Percentiles rank a stretch among this genome's conserved stretches.
Evolutionary conservation across 2,888 invertebrate species (phyloP).

Genomic region (Merodon equestris): DNA sequence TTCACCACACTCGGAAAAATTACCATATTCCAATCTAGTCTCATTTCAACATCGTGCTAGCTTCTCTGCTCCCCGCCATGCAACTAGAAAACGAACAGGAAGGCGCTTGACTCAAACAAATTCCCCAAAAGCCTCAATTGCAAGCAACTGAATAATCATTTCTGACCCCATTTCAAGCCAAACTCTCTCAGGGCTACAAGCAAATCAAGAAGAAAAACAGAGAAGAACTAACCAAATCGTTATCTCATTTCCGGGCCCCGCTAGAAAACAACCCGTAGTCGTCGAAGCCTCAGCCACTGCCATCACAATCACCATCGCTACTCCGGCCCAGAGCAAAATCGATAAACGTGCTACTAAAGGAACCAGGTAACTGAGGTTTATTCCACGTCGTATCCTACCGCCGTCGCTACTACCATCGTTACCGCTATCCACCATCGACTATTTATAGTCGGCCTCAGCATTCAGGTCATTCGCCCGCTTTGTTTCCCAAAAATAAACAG

Average conservation of each 20-base stretch:
- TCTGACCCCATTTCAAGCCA: slow-evolving; percentile 48
- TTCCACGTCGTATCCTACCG: slow-evolving; percentile 44
- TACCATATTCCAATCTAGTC: slow-evolving; percentile 24
- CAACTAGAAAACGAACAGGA: slow-evolving; percentile 50
- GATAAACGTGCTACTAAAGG: slow-evolving; percentile 50
- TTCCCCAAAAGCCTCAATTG: slow-evolving; percentile 34
- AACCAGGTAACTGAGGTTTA: slow-evolving; percentile 57
- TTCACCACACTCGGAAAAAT: too few species aligned
- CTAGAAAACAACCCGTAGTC: background rate
- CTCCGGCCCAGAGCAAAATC: slow-evolving; percentile 20
- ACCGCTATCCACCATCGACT: slow-evolving; percentile 10
- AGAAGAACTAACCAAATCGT: slow-evolving; percentile 18
- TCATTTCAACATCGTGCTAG: too few species aligned
- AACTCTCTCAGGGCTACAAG: slow-evolving; percentile 20
- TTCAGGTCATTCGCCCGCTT: slow-evolving; percentile 60
- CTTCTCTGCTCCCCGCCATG: slow-evolving; percentile 15
- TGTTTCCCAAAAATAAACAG: slow-evolving; percentile 35
- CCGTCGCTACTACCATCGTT: slow-evolving; percentile 3
- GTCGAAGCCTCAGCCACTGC: too few species aligned
- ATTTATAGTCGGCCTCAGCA: slow-evolving; percentile 52
- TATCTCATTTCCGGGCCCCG: slow-evolving; percentile 43
- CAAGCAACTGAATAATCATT: slow-evolving; percentile 62
- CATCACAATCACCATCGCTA: too few species aligned
- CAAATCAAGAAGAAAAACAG: background rate
- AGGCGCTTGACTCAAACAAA: slow-evolving; percentile 34